phyloP scores from a whole-genome alignment of 2,113 vertebrate species.

The Aleadryas rufinucha region DNA sequence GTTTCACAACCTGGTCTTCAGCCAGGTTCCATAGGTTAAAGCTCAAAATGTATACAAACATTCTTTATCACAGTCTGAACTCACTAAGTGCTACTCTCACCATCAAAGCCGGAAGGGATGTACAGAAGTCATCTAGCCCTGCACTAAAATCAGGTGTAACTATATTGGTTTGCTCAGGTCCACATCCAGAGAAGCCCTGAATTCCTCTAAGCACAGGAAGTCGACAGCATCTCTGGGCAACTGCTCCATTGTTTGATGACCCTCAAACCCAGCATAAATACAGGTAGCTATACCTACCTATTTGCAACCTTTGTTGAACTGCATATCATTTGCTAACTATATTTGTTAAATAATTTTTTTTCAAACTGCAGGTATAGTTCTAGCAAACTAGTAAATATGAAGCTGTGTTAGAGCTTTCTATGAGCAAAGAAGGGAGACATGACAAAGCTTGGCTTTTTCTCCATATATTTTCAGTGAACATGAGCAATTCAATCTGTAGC shows the following conservation, averaged over 20 bases:
- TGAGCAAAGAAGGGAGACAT: not conserved
- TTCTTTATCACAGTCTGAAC: not conserved
- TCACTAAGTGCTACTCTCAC: not conserved
- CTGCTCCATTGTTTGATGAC: not conserved
- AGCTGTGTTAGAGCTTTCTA: not conserved
- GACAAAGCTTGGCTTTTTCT: not conserved
- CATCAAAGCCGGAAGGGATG: not conserved
- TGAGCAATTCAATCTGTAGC: not conserved
- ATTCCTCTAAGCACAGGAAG: not conserved
- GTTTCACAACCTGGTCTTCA: not conserved
- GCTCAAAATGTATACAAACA: accelerated
- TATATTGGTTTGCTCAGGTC: not conserved
- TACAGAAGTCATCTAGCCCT: not conserved
- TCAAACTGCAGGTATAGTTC: not conserved
- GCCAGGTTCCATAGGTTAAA: not conserved
- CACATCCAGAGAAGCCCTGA: not conserved
- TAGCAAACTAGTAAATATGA: not conserved
- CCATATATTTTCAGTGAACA: not conserved
- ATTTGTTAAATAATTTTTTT: not conserved
- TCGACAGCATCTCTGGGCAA: not conserved
- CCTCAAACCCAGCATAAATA: not conserved
- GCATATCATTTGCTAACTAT: not conserved
- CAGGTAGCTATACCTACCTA: not conserved
- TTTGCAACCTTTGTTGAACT: not conserved
- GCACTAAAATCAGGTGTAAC: not conserved